Evolutionary conservation across 2,888 invertebrate species (phyloP).

Genomic region (Heteromyza rotundicornis): DNA sequence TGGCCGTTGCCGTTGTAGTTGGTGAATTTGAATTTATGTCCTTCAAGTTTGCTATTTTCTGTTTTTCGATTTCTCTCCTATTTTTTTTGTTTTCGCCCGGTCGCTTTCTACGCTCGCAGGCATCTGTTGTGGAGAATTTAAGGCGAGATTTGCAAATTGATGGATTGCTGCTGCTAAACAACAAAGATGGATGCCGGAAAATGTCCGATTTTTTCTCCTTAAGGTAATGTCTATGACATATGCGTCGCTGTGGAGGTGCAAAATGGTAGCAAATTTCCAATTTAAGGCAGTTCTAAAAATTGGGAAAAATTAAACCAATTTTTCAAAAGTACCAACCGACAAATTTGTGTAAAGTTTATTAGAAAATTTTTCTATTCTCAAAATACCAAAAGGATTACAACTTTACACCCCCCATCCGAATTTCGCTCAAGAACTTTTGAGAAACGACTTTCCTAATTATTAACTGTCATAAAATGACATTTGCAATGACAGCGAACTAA

Average conservation of each 20-base stretch:
- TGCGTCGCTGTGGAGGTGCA: not conserved
- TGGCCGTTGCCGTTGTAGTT: not conserved
- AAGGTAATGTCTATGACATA: not conserved
- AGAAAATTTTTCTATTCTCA: too few species aligned
- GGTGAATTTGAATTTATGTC: conserved; percentile 11
- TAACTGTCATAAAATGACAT: not conserved
- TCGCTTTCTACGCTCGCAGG: too few species aligned
- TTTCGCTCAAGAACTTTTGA: too few species aligned
- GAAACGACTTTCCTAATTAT: not conserved
- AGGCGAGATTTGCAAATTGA: conserved; percentile 38
- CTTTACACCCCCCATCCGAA: too few species aligned
- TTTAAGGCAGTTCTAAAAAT: not conserved
- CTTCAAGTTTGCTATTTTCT: conserved; percentile 20
- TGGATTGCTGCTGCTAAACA: conserved; percentile 32
- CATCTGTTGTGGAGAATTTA: conserved; percentile 29
- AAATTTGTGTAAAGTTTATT: too few species aligned
- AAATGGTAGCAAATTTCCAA: not conserved
- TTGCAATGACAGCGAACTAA: not conserved
- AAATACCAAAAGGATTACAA: too few species aligned
- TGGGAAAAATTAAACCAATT: too few species aligned
- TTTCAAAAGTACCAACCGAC: too few species aligned
- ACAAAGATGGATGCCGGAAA: not conserved
- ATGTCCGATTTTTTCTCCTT: too few species aligned
- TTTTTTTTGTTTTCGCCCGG: too few species aligned
- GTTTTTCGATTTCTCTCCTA: conserved; percentile 5